These are phyloP conservation scores for Darevskia mixta DNA, from an alignment of 2,797 vertebrate genomes.

Conservation along the genomic window DNA sequence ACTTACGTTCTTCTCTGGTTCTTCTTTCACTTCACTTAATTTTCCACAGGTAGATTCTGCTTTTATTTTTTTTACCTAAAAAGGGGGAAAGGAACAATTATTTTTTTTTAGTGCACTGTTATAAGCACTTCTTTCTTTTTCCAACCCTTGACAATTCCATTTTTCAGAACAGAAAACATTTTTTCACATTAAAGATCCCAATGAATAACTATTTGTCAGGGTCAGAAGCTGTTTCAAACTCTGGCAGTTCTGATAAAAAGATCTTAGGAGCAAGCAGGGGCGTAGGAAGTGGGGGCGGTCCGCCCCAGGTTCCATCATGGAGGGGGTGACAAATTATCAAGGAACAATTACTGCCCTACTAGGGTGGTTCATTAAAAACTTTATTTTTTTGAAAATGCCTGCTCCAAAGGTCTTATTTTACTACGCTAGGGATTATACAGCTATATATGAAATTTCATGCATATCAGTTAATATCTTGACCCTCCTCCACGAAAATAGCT, in stretches of 20 bases:
- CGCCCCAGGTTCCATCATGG: too few relatives aligned
- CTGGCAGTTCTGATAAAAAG: neutral
- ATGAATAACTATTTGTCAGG: neutral
- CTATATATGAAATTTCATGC: too few relatives aligned
- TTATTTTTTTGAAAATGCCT: too few relatives aligned
- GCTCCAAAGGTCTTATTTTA: too few relatives aligned
- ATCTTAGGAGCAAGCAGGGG: neutral
- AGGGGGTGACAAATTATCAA: too few relatives aligned
- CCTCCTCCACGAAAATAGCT: too few relatives aligned
- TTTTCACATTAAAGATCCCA: too few relatives aligned
- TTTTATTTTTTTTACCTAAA: constrained; percentile 30
- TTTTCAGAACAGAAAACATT: constrained; percentile 15
- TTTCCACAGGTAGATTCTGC: constrained; percentile 29
- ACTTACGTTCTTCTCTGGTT: constrained; percentile 74
- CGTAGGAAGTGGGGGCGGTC: too few relatives aligned
- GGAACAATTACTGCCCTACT: too few relatives aligned
- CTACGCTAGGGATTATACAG: too few relatives aligned
- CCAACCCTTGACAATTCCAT: constrained; percentile 47
- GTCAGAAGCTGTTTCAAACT: neutral
- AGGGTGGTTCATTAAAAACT: too few relatives aligned
- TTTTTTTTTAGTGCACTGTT: neutral
- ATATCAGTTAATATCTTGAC: too few relatives aligned
- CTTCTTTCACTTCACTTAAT: constrained; percentile 61
- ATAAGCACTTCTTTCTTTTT: constrained; percentile 34
- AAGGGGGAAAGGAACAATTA: constrained; percentile 53